Evolutionary conservation across 2,797 vertebrate genomes (phyloP).

Genomic region (Tolypeutes matacus): DNA sequence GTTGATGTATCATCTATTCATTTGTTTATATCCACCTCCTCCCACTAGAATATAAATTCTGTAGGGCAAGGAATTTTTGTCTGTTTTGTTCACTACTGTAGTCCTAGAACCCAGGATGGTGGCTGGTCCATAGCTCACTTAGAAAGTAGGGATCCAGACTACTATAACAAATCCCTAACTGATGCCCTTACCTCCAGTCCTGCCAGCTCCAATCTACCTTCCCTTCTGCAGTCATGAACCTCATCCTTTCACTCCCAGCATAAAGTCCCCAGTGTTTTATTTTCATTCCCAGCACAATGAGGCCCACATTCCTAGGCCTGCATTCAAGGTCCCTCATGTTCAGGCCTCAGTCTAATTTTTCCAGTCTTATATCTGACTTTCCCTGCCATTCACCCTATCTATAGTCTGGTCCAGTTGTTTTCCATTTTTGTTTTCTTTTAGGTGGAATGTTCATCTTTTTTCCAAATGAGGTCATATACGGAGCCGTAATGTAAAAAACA

Average conservation of each 20-base stretch:
- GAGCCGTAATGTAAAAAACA: background rate
- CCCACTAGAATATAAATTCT: background rate
- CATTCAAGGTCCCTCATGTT: background rate
- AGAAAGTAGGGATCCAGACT: background rate
- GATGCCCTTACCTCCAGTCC: background rate
- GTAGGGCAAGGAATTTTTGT: background rate
- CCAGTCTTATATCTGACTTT: constrained; percentile 24
- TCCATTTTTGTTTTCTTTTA: background rate
- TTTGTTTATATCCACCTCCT: background rate
- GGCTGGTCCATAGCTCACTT: background rate
- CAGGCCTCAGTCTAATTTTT: background rate
- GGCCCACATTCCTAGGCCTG: background rate
- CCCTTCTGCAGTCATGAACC: background rate
- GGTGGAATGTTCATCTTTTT: background rate
- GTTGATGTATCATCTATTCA: background rate
- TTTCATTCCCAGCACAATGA: background rate
- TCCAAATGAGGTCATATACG: constrained; percentile 15
- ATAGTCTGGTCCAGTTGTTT: background rate
- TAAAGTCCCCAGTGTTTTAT: background rate
- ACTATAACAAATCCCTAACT: background rate
- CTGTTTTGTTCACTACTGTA: background rate
- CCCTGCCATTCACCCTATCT: background rate
- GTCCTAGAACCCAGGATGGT: background rate
- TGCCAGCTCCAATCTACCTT: background rate
- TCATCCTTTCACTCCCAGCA: background rate